Evolutionary conservation across 2,888 invertebrate species (phyloP).

Genomic region (Hyppa rectilinea): DNA sequence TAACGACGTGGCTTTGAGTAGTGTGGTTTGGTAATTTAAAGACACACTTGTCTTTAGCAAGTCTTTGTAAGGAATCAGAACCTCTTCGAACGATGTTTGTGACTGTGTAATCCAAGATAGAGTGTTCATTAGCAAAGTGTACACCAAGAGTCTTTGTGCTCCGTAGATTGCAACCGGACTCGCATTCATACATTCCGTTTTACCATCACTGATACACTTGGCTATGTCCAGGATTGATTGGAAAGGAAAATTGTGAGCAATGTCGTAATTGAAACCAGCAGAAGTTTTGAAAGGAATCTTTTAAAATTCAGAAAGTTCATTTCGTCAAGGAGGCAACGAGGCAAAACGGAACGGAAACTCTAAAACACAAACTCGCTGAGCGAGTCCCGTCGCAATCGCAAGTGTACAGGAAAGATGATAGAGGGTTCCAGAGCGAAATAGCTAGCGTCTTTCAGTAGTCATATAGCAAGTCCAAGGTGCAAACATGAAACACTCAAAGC

Average conservation of each 20-base stretch:
- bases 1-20: slow-evolving; percentile 62
- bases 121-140: slow-evolving; percentile 88
- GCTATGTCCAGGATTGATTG: slow-evolving; percentile 43
- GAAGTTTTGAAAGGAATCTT: slow-evolving; percentile 40
- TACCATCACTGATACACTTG: slow-evolving; percentile 63
- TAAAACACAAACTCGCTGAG: slow-evolving; percentile 72
- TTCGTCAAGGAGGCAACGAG: slow-evolving; percentile 58
- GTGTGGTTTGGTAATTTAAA: slow-evolving; percentile 67
- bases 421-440: slow-evolving; percentile 90
- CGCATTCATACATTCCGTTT: slow-evolving; percentile 81
- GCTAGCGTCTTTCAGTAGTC: slow-evolving; percentile 89
- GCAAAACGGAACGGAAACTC: slow-evolving; percentile 75
- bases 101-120: slow-evolving; percentile 91
- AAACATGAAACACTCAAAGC: slow-evolving; percentile 92
- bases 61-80: slow-evolving; percentile 62
- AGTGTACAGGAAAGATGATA: slow-evolving; percentile 90
- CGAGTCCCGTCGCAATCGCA: slow-evolving; percentile 89
- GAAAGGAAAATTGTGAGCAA: slow-evolving; percentile 45
- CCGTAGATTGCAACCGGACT: slow-evolving; percentile 91
- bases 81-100: slow-evolving; percentile 84
- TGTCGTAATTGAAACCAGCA: slow-evolving; percentile 28
- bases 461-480: slow-evolving; percentile 91
- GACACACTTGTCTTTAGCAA: slow-evolving; percentile 56
- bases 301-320: slow-evolving; percentile 38
- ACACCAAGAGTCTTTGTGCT: slow-evolving; percentile 91